These are phyloP conservation scores for Malurus splendens DNA, from an alignment of 2,797 vertebrate genomes.

Conservation along the genomic window DNA sequence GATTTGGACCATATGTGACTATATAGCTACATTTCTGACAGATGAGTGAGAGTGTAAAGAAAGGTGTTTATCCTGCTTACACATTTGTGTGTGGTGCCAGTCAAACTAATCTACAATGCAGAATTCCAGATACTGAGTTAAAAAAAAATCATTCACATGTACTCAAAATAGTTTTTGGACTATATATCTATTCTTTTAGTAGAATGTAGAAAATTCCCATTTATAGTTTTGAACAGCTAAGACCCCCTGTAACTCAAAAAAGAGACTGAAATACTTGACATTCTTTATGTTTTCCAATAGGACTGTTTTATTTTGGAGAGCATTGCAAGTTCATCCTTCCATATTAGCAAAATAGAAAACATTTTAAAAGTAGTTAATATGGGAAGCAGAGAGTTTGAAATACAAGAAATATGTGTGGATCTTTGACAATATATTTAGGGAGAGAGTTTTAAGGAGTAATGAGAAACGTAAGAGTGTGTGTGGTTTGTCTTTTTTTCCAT, in stretches of 20 bases:
- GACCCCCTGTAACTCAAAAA: not conserved
- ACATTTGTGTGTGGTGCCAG: not conserved
- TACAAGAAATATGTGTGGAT: not conserved
- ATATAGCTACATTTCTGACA: not conserved
- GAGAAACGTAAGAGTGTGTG: not conserved
- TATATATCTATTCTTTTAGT: not conserved
- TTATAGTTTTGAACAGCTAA: not conserved
- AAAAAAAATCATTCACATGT: not conserved
- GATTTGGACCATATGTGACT: not conserved
- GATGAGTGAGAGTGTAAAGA: not conserved
- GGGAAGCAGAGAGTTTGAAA: not conserved
- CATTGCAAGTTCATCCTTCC: not conserved
- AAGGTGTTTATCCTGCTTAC: not conserved
- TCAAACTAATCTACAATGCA: not conserved
- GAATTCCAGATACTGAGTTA: not conserved
- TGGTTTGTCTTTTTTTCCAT: not conserved
- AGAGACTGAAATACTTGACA: not conserved
- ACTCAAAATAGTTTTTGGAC: not conserved
- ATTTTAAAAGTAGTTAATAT: not conserved
- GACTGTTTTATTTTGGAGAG: not conserved
- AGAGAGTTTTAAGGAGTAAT: not conserved
- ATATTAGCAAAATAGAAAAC: not conserved
- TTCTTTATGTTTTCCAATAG: not conserved
- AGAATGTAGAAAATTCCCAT: not conserved
- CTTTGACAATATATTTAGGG: not conserved